Percentiles rank a stretch among this genome's conserved stretches.
Conservation (phyloP, 2,113 vertebrate species). For the Limanda limanda region DNA sequence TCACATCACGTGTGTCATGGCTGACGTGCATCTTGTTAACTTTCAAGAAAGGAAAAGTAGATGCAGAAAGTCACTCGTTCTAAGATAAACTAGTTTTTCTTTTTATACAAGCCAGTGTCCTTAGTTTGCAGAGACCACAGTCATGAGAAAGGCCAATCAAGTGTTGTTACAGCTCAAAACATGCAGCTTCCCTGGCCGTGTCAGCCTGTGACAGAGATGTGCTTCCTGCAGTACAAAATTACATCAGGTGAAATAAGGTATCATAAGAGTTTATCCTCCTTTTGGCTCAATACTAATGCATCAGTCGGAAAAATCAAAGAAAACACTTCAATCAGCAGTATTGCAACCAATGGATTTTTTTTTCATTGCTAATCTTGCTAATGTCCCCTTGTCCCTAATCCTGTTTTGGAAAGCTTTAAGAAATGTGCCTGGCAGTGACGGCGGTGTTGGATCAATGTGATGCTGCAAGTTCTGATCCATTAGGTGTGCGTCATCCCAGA, state of each 20-base stretch:
- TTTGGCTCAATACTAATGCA: not conserved
- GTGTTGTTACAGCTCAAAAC: not conserved
- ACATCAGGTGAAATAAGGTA: not conserved
- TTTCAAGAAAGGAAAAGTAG: no score
- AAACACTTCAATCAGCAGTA: conserved; percentile 14
- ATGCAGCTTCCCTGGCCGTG: not conserved
- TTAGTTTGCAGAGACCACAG: not conserved
- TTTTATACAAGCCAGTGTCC: no score
- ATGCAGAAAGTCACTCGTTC: no score
- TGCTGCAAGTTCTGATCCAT: conserved; percentile 62
- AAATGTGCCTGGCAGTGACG: conserved; percentile 34
- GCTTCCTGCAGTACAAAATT: not conserved
- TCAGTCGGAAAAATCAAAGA: conserved; percentile 10
- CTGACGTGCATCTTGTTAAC: no score
- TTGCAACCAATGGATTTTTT: not conserved
- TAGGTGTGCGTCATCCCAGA: conserved; percentile 64
- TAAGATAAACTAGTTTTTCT: no score
- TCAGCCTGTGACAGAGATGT: not conserved
- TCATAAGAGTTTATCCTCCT: not conserved
- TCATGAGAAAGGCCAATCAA: not conserved
- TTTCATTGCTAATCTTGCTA: conserved; percentile 24
- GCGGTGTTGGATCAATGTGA: conserved; percentile 54
- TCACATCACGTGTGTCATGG: no score
- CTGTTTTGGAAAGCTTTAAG: conserved; percentile 30
- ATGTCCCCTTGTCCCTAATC: conserved; percentile 31